Percentiles rank a stretch among this genome's conserved stretches.
Evolutionary conservation across 1,140 invertebrate species (phyloP).

Genomic region (Marisa cornuarietis): DNA sequence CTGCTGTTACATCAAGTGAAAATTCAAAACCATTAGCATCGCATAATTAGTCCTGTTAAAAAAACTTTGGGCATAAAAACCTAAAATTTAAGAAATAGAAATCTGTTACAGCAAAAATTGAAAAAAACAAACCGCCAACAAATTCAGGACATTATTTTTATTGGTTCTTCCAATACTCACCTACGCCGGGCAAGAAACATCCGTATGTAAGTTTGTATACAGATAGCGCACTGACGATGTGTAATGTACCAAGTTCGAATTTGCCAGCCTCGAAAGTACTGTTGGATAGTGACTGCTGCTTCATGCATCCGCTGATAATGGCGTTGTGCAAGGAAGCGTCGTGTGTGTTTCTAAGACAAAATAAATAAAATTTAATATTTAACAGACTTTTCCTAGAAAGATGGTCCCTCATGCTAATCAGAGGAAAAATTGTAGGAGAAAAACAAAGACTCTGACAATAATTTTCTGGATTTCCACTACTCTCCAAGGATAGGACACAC

Average conservation of each 20-base stretch:
- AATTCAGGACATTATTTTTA: background rate
- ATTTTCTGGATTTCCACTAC: no score
- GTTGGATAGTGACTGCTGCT: slow-evolving; percentile 46
- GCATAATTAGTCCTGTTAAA: background rate
- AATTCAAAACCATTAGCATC: background rate
- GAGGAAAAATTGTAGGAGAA: no score
- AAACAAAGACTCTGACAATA: no score
- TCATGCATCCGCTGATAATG: slow-evolving; percentile 22
- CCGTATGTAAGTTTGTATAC: slow-evolving; percentile 79
- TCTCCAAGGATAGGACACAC: no score
- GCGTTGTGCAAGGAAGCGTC: slow-evolving; percentile 41
- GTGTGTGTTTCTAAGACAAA: slow-evolving; percentile 38
- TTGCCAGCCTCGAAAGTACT: slow-evolving; percentile 38
- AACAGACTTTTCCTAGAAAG: no score
- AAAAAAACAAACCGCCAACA: no score
- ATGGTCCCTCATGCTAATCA: no score
- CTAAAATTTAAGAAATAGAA: background rate
- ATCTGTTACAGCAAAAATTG: background rate
- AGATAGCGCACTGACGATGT: slow-evolving; percentile 64
- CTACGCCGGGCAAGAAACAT: slow-evolving; percentile 72
- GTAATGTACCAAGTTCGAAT: slow-evolving; percentile 33
- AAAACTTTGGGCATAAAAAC: background rate
- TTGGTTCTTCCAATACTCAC: slow-evolving; percentile 41
- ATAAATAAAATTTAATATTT: no score
- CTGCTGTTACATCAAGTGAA: background rate